Base-by-base conservation (phyloP, 2,113 vertebrate species). In the Aythya baeri region DNA sequence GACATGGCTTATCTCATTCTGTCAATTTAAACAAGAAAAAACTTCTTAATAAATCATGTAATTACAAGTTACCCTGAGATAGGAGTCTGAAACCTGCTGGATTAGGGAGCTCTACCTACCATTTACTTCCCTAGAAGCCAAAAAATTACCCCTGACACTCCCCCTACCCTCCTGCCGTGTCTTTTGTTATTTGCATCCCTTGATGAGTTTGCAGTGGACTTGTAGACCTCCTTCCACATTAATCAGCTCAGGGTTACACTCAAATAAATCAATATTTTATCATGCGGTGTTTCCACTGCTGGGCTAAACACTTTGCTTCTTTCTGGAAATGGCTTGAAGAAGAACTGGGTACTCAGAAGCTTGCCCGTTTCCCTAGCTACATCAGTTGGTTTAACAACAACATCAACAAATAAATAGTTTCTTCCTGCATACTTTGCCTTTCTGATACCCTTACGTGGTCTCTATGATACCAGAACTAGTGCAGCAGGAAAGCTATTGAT, bases 21-120 rank as follows among this genome's bases (percentile, higher is more conserved):
- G 88, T 91, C 92, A 95, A 94, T 38, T 94, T 86, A 86, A 95
- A 88, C 61, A 66, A 75, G 88, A 86, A 88, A 83, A 93, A 89
- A 46, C 58, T 93, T 70, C 77, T 92, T 86, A 87, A 79, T 92
- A 95, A 92, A 54, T 87, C 23, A 70, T 84, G 81, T 95, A 84
- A 96, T 94, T 97, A 76, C 86, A 93, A 92, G 88, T 79, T 94
- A 89, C 70, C 82, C 38, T 70, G 57, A 94, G 90, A 93, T 93
- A 92, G 54, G 54, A 88, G 80, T 57, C 31, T 92, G 73, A 75
- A 95, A 88, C 34, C 41, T 89, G 54, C 31, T 70, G 13, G 41
- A 62, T 91, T 84, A 66, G 54, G 18, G 67, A 75, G 17, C 71
- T 81, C 29, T 93, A 68, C 68, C 32, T 81, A 34, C 46, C 10